Conservation (phyloP, 2,113 vertebrate species). For the Rhynchopsitta pachyrhyncha region DNA sequence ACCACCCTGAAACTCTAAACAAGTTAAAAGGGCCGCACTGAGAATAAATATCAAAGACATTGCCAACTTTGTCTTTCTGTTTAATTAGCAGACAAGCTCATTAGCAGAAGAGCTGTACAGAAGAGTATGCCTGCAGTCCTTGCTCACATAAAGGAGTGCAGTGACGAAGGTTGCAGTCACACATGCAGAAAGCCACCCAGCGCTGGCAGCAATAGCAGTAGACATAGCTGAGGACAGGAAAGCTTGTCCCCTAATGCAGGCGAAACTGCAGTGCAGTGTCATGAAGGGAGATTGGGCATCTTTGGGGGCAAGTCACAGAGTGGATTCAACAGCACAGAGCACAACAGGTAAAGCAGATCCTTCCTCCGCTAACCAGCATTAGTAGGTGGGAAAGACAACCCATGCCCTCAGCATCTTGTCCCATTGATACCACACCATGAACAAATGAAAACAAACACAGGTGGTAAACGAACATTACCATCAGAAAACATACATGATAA, state of each 20-base stretch:
- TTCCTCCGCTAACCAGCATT: conserved; percentile 30
- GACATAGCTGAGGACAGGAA: background rate
- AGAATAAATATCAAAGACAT: conserved; percentile 59
- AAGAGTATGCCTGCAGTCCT: conserved; percentile 47
- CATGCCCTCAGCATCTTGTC: conserved; percentile 71
- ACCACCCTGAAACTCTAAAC: conserved; percentile 65
- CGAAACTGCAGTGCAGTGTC: background rate
- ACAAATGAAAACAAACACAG: conserved; percentile 25
- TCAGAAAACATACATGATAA: conserved; percentile 59
- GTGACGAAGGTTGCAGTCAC: conserved; percentile 53
- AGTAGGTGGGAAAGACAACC: conserved; percentile 50
- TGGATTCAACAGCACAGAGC: conserved; percentile 37
- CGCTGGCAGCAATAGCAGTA: conserved; percentile 1
- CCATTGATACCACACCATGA: conserved; percentile 65
- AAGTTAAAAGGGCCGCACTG: background rate
- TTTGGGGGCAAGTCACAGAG: conserved; percentile 7
- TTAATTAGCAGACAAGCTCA: conserved; percentile 58
- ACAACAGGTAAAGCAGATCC: conserved; percentile 42
- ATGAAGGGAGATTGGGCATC: background rate
- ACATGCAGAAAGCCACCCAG: conserved; percentile 21
- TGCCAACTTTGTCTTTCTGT: background rate
- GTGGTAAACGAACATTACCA: conserved; percentile 67
- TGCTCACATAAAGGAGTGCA: conserved; percentile 15
- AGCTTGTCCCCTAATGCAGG: conserved; percentile 21
- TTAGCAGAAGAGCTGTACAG: conserved; percentile 32